Percentiles rank a stretch among this genome's conserved stretches.
phyloP scores from a whole-genome alignment of 2,888 invertebrate species.

The Allolobophora icterica region DNA sequence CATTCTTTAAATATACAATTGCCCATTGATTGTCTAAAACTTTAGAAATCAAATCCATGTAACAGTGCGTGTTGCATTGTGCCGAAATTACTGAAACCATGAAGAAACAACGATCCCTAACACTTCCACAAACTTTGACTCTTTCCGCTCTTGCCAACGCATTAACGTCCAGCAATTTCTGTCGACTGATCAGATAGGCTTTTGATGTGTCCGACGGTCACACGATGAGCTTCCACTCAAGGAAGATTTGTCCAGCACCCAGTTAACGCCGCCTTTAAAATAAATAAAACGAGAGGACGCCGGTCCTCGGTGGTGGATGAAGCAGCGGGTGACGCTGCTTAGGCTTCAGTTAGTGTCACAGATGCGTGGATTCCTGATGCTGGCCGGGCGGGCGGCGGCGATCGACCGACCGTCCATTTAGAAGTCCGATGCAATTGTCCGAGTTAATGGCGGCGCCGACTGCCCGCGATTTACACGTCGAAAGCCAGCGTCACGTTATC shows the following conservation, averaged over 20 bases:
- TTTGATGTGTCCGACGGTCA: background rate
- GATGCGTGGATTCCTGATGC: background rate
- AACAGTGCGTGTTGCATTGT: background rate
- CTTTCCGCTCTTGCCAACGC: background rate
- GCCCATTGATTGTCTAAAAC: background rate
- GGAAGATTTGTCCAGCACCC: background rate
- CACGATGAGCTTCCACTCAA: background rate
- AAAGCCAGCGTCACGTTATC: slow-evolving; percentile 1
- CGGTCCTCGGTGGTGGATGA: background rate
- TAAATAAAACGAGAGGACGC: background rate
- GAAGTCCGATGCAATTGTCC: slow-evolving; percentile 4
- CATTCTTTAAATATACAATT: background rate
- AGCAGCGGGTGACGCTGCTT: background rate
- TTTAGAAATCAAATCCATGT: background rate
- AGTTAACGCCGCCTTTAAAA: background rate
- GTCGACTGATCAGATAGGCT: background rate
- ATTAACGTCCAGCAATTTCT: background rate
- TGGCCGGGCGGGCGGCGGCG: background rate
- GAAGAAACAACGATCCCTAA: background rate
- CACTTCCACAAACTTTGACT: background rate
- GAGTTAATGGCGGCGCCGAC: slow-evolving; percentile 6
- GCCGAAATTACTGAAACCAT: background rate
- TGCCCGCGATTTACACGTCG: slow-evolving; percentile 8
- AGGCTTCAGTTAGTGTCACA: background rate
- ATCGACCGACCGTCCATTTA: background rate